Base-by-base conservation (phyloP, 2,888 invertebrate genomes). In the Formica aserva region DNA sequence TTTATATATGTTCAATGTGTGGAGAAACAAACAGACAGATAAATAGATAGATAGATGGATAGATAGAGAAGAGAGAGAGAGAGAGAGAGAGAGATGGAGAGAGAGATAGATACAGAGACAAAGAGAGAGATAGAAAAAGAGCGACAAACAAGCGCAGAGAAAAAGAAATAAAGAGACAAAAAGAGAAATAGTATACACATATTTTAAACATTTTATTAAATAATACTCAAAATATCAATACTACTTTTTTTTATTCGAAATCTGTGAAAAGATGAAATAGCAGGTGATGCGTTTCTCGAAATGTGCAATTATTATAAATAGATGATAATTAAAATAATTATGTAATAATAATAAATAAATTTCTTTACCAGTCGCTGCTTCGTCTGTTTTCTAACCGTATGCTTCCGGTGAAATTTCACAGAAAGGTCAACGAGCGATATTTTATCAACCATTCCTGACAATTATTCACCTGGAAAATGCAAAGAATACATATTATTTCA, bases 321-420 rank as follows among this genome's bases (percentile, higher is more conserved):
- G 11, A 55, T 3, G 1, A 55, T 11, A 55, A 55, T 41, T 41
- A 4, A 55, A 29, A 60, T 29, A 60, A 26, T 60, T 2, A 26
- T 13, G 26, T 26, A 60, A 57, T 60, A 57, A 57, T 60, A 60
- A 60, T 26, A 60, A 60, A 60, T 60, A 60, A 60, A 60, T 60
- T 60, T 60, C 22, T 22, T 5, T 60, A 60, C 26, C 57, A 60
- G 1, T 60, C 5, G 26, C 15, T 60, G 48, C n/a, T 52, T n/a
- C 18, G 18, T 48, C 48, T 18, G 8, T 60, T 13, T 60, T 26
- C 15, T 60, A 26, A 15, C 26, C 15, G 6, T 11, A 13, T 29
- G 15, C 26, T 60, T 60, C 15, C 26, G 13, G 0, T 57, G 13
- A 1, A 29, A 60, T 60, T 60, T 60, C 57, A 26, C 15, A 29